phyloP scores from a whole-genome alignment of 2,888 invertebrate species.

The Emmelina monodactyla region DNA sequence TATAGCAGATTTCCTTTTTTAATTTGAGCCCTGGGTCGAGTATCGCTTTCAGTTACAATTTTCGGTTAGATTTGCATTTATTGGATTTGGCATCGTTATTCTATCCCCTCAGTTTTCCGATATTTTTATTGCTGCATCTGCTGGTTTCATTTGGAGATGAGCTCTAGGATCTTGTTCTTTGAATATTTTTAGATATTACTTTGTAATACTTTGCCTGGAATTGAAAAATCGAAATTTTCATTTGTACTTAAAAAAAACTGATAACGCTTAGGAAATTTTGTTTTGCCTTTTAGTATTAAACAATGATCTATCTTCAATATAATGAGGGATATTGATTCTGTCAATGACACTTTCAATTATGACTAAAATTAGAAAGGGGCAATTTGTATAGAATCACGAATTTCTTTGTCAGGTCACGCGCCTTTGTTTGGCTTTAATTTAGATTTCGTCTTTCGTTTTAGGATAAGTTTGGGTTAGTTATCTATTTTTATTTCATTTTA shows the following conservation, averaged over 20 bases:
- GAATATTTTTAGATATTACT: neutral
- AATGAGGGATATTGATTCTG: neutral
- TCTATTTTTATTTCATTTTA: too few relatives aligned
- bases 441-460: constrained; percentile 11
- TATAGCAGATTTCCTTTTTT: constrained; percentile 3
- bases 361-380: neutral
- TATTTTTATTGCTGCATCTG: neutral
- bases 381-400: neutral
- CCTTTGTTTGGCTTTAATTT: constrained; percentile 14
- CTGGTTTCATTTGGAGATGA: neutral
- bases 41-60: constrained; percentile 7
- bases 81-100: neutral
- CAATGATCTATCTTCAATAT: too few relatives aligned
- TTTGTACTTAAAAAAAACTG: too few relatives aligned
- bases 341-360: neutral
- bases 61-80: constrained; percentile 1
- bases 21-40: constrained; percentile 8
- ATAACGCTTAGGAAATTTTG: too few relatives aligned
- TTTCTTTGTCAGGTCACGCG: constrained; percentile 10
- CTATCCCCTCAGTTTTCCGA: too few relatives aligned
- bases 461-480: too few relatives aligned
- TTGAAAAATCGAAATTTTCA: neutral
- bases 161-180: neutral
- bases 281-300: too few relatives aligned
- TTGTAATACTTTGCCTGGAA: neutral